Evolutionary conservation across 1,140 invertebrate genomes (phyloP).

Genomic region (Nephila pilipes): DNA sequence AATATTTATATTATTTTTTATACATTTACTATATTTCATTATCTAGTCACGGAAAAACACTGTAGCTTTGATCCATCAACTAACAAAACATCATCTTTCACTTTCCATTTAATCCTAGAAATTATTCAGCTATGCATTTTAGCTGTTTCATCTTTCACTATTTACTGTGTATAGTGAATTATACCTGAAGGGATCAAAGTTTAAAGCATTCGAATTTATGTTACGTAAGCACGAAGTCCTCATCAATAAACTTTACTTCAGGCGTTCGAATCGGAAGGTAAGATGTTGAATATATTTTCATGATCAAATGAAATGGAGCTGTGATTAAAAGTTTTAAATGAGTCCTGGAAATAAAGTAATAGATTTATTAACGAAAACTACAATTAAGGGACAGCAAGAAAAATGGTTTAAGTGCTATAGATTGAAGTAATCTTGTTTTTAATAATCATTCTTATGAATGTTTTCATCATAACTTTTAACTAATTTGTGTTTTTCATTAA

Average conservation of each 20-base stretch:
- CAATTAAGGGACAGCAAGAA: neutral
- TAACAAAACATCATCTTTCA: neutral
- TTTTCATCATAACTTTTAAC: too few species aligned
- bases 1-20: too few species aligned
- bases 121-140: neutral
- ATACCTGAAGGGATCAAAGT: too few species aligned
- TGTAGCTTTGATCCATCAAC: too few species aligned
- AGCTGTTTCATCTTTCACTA: neutral
- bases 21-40: too few species aligned
- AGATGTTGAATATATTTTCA: neutral
- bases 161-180: neutral
- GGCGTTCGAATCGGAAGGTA: neutral
- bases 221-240: neutral
- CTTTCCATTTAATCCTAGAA: neutral
- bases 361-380: neutral
- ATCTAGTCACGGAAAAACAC: too few species aligned
- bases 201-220: neutral
- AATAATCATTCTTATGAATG: too few species aligned
- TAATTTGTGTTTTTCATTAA: too few species aligned
- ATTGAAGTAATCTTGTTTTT: neutral
- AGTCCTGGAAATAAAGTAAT: neutral
- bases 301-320: neutral
- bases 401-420: neutral
- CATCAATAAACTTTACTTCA: neutral
- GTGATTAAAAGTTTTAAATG: neutral